Conservation (phyloP, 2,113 vertebrate genomes). For the Pollachius pollachius region DNA sequence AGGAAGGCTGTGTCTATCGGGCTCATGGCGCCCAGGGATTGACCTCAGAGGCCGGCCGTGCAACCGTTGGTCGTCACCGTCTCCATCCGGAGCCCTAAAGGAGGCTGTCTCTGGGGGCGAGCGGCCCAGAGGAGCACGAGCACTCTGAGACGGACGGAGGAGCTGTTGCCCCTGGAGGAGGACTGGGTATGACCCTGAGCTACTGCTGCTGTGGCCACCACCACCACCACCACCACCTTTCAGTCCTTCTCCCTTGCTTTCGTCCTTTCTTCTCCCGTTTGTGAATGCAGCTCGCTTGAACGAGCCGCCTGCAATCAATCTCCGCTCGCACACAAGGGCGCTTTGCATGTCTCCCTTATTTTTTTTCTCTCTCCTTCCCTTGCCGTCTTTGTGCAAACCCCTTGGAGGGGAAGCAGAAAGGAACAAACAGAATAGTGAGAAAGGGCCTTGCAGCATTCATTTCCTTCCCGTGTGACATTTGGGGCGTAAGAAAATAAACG, state of each 20-base stretch:
- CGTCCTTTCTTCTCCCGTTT: constrained; percentile 18
- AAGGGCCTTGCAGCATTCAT: background rate
- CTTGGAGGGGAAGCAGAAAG: constrained; percentile 8
- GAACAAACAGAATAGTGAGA: background rate
- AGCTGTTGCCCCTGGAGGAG: constrained; percentile 27
- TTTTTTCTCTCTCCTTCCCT: constrained; percentile 9
- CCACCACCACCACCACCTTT: background rate
- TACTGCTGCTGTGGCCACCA: background rate
- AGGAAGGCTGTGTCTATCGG: constrained; percentile 70
- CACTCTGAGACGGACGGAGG: constrained; percentile 34
- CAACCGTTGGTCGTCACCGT: constrained; percentile 48
- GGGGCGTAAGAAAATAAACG: background rate
- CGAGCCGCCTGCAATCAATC: constrained; percentile 21
- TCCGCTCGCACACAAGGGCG: background rate
- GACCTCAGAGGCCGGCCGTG: constrained; percentile 59
- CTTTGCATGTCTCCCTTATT: constrained; percentile 22
- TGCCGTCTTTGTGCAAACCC: constrained; percentile 13
- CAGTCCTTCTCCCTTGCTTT: too few relatives aligned
- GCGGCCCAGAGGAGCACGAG: constrained; percentile 41
- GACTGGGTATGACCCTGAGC: constrained; percentile 34
- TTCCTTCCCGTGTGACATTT: constrained; percentile 19
- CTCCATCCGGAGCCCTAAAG: constrained; percentile 60
- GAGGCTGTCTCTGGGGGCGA: constrained; percentile 48
- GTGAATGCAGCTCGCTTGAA: constrained; percentile 24
- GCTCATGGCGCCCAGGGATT: constrained; percentile 70